A percentile compares a stretch with the other conserved stretches of the same genome.
Conservation (phyloP, 2,888 invertebrate genomes). For the Agriotes lineatus region DNA sequence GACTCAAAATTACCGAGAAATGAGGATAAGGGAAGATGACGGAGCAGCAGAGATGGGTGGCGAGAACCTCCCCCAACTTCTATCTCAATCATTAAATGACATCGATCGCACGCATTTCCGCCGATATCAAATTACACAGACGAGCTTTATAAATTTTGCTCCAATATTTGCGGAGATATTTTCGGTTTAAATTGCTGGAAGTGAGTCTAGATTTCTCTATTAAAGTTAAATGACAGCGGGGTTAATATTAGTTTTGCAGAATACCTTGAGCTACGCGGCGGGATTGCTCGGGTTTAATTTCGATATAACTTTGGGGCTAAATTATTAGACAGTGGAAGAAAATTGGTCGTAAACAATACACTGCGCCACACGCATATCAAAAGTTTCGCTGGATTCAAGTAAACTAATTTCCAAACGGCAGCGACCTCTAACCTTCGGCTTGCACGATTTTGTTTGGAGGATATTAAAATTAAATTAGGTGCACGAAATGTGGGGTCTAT, state of each 20-base stretch:
- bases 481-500: not conserved
- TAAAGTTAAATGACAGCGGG: constrained; percentile 36
- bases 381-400: not conserved
- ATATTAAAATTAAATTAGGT: constrained; percentile 15
- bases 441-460: not conserved
- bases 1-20: constrained; percentile 37
- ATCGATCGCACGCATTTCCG: constrained; percentile 47
- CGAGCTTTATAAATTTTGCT: constrained; percentile 45
- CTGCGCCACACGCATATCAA: constrained; percentile 7
- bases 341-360: constrained; percentile 37
- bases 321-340: constrained; percentile 29
- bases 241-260: constrained; percentile 40
- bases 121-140: constrained; percentile 45
- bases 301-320: constrained; percentile 35
- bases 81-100: constrained; percentile 46
- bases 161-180: constrained; percentile 45
- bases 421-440: not conserved
- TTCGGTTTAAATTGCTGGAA: constrained; percentile 43
- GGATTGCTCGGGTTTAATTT: constrained; percentile 37
- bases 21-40: constrained; percentile 33
- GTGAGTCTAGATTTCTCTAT: constrained; percentile 40
- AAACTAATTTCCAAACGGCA: constrained; percentile 3
- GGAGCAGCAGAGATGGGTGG: constrained; percentile 29
- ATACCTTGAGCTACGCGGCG: constrained; percentile 36
- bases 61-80: constrained; percentile 34